Evolutionary conservation across 2,797 vertebrate species (phyloP), one percentile per base, ranked within the genome.

Genomic region (Agapornis canus): DNA sequence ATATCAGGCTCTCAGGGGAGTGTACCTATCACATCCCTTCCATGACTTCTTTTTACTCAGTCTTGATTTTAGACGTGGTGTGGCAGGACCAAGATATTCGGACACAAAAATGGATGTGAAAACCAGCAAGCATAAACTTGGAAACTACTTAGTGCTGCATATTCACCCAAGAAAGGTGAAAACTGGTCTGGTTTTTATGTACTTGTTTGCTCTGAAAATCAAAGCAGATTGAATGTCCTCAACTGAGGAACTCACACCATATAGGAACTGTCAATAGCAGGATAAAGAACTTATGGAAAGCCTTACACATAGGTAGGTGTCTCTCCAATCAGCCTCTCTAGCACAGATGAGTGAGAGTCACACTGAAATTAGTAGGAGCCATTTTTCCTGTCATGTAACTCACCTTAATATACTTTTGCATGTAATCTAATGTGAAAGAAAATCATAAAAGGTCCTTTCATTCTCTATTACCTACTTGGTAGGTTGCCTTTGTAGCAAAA

Each of bases 351-450:
- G 42, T 12, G 71, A 65, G 31, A 70, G 17, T 20, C 49, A 68
- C 57, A 23, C 7, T 43, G 80, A 90, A 90, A 92, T 72, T 35
- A 78, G 54, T 13, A 45, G 21, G 12, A 86, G 54, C 10, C 11
- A 17, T 40, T 92, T 82, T 90, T 92, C 35, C 65, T 92, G 45
- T 56, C 66, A 63, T 19, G 14, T 64, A 79, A 76, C 27, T 56
- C 54, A 86, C 84, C 47, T 83, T 64, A 78, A 65, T 29, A 69
- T 64, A 79, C 70, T 93, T 88, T 64, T 92, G 63, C 54, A 90
- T 77, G 43, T 77, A 90, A 82, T 83, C 76, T 79, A 84, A 84
- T 12, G 43, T 48, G n/a, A 86, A 95, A 82, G 27, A 94, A 86
- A 86, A 68, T 43, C 52, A 69, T 51, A 68, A 66, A 83, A 49